phyloP scores from a whole-genome alignment of 2,888 invertebrate genomes.

The Isotomurus palustris region DNA sequence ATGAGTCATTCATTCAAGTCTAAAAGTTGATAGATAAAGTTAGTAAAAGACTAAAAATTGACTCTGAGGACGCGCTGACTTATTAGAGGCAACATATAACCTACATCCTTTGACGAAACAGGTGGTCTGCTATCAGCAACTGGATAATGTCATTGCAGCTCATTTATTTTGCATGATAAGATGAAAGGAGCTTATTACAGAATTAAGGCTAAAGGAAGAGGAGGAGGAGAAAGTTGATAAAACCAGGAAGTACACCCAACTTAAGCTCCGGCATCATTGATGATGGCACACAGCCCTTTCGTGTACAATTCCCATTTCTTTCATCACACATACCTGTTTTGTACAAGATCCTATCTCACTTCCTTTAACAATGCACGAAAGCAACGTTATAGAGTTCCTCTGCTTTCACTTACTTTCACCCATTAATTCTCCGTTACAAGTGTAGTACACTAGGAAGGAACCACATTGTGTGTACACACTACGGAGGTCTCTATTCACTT shows the following conservation, averaged over 20 bases:
- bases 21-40: too few species aligned
- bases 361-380: background rate
- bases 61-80: too few species aligned
- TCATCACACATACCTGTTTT: background rate
- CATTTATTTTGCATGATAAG: constrained; percentile 44
- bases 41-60: too few species aligned
- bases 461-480: too few species aligned
- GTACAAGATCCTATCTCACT: background rate
- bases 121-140: constrained; percentile 37
- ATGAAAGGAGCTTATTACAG: constrained; percentile 41
- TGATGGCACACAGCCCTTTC: constrained; percentile 32
- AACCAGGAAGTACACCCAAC: too few species aligned
- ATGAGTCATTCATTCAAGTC: too few species aligned
- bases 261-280: too few species aligned
- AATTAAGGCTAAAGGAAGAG: constrained; percentile 27
- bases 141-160: constrained; percentile 44
- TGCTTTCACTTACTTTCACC: too few species aligned
- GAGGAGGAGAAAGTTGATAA: constrained; percentile 25
- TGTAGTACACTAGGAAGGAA: too few species aligned
- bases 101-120: constrained; percentile 32
- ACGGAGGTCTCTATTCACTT: too few species aligned
- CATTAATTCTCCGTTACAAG: background rate
- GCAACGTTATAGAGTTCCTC: too few species aligned
- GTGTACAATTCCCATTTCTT: constrained; percentile 19
- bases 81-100: too few species aligned